Evolutionary conservation across 92 coral and sea anemone genomes (phyloP).

Genomic region (Bergia puertoricense): DNA sequence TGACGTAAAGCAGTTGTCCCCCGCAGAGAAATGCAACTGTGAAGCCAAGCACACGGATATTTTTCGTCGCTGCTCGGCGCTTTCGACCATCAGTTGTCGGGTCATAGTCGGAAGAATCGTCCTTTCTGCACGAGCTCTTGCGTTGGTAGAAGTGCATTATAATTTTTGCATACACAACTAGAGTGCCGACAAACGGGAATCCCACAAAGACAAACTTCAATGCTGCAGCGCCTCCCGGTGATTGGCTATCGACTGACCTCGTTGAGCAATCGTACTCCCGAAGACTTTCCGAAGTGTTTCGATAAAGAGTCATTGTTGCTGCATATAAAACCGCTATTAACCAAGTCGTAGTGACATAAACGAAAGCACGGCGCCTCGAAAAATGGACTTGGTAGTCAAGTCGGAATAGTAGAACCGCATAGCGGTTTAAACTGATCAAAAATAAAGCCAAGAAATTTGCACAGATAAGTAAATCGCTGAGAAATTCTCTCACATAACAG

Average conservation of each 20-base stretch:
- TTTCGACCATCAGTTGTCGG: slow-evolving; percentile 71
- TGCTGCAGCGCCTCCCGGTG: slow-evolving; percentile 66
- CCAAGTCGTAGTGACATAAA: slow-evolving; percentile 54
- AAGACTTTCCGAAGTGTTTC: slow-evolving; percentile 14
- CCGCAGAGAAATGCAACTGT: slow-evolving; percentile 51
- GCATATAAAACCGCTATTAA: slow-evolving; percentile 52
- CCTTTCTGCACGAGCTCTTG: slow-evolving; percentile 51
- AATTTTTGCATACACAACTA: slow-evolving; percentile 51
- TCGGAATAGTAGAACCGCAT: slow-evolving; percentile 61
- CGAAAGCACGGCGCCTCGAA: slow-evolving; percentile 46
- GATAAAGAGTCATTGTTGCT: slow-evolving; percentile 48
- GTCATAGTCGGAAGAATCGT: slow-evolving; percentile 41
- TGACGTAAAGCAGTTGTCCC: slow-evolving; percentile 61
- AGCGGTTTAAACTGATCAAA: slow-evolving; percentile 63
- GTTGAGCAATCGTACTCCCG: slow-evolving; percentile 56
- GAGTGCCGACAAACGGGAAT: slow-evolving; percentile 53
- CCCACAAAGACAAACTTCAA: slow-evolving; percentile 68
- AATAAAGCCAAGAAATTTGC: slow-evolving; percentile 61
- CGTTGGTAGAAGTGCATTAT: slow-evolving; percentile 54
- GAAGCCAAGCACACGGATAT: slow-evolving; percentile 68
- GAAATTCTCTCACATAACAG: slow-evolving; percentile 52
- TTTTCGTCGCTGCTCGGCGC: slow-evolving; percentile 66
- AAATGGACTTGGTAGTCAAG: slow-evolving; percentile 46
- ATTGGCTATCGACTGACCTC: slow-evolving; percentile 14
- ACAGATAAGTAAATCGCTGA: slow-evolving; percentile 60